A percentile compares a stretch with the other conserved stretches of the same genome.
Conservation (phyloP, 1,140 invertebrate genomes). For the Drosophila persimilis region DNA sequence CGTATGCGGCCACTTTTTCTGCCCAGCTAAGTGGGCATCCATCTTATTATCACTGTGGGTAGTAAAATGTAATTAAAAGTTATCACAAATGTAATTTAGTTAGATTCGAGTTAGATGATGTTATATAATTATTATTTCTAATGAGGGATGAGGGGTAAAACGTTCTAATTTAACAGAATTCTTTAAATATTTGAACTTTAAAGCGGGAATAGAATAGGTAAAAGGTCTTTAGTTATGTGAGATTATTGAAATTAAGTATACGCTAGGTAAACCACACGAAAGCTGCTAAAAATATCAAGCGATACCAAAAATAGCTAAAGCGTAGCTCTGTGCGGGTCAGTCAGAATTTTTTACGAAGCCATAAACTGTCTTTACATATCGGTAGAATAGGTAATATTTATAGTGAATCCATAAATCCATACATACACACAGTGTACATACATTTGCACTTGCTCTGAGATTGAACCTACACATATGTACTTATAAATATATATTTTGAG, state of each 20-base stretch:
- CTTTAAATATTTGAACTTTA: too few species aligned
- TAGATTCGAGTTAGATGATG: background rate
- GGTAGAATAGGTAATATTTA: too few species aligned
- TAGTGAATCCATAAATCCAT: constrained; percentile 1
- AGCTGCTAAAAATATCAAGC: constrained; percentile 1
- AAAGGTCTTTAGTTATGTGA: too few species aligned
- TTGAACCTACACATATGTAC: constrained; percentile 7
- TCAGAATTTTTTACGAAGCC: too few species aligned
- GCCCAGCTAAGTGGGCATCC: background rate
- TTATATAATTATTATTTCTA: too few species aligned
- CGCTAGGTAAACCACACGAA: background rate
- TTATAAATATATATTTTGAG: too few species aligned
- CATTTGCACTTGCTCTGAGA: constrained; percentile 8
- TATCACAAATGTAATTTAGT: constrained; percentile 7
- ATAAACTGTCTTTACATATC: constrained; percentile 1
- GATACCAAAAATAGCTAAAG: constrained; percentile 13
- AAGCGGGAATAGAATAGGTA: too few species aligned
- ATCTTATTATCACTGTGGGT: constrained; percentile 15
- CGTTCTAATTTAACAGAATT: too few species aligned
- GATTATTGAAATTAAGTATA: background rate
- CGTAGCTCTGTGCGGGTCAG: constrained; percentile 8
- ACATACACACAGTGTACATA: constrained; percentile 12
- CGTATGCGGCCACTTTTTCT: constrained; percentile 10
- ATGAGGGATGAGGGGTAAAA: too few species aligned
- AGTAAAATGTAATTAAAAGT: constrained; percentile 24